Evolutionary conservation across 2,888 invertebrate species (phyloP).

Genomic region (Hoplodrina blanda): DNA sequence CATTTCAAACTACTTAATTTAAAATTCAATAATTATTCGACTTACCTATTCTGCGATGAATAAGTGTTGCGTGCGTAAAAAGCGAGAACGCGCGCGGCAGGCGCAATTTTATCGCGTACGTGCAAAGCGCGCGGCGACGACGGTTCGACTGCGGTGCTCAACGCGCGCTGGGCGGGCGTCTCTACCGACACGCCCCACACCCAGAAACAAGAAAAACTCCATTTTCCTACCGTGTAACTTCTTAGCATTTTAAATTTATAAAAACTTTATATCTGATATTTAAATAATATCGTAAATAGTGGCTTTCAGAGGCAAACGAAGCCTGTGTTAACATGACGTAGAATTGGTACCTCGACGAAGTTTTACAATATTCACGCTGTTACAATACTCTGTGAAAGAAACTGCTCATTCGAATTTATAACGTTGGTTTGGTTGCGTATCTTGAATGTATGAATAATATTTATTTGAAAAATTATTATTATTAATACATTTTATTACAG

Average conservation of each 20-base stretch:
- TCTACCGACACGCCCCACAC: constrained; percentile 80
- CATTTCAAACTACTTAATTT: background rate
- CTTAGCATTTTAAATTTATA: constrained; percentile 44
- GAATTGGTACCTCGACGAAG: background rate
- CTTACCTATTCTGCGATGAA: constrained; percentile 54
- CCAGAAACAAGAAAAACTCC: constrained; percentile 50
- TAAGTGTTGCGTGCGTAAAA: constrained; percentile 36
- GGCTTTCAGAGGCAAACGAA: constrained; percentile 13
- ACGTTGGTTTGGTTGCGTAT: background rate
- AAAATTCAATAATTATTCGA: constrained; percentile 2
- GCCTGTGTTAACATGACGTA: background rate
- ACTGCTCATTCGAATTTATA: background rate
- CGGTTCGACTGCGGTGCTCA: constrained; percentile 74
- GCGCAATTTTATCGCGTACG: constrained; percentile 48
- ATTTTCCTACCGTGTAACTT: constrained; percentile 56
- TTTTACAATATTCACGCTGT: background rate
- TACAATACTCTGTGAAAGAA: constrained; percentile 2
- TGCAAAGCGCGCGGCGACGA: constrained; percentile 64
- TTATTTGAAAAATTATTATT: background rate
- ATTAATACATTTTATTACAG: background rate
- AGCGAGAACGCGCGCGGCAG: constrained; percentile 26
- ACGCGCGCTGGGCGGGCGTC: constrained; percentile 80
- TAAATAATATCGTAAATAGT: constrained; percentile 24
- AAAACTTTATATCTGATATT: constrained; percentile 11
- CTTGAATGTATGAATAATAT: background rate